phyloP scores from a whole-genome alignment of 2,113 vertebrate genomes.

The Ia io region DNA sequence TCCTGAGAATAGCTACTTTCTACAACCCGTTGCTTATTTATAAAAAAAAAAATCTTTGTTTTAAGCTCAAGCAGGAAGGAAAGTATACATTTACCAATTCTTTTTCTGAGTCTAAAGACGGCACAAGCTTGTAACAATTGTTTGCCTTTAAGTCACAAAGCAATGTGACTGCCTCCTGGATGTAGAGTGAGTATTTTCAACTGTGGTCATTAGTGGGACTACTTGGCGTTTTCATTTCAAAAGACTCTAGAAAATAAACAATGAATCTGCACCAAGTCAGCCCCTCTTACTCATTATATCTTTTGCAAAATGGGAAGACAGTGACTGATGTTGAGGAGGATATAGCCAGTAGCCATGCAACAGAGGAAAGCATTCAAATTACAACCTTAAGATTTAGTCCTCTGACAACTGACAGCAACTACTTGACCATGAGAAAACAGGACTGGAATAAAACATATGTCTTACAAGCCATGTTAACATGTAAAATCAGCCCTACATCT shows the following conservation, averaged over 20 bases:
- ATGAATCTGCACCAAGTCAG: not conserved
- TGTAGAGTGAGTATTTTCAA: not conserved
- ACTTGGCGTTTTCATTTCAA: not conserved
- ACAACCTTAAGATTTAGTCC: not conserved
- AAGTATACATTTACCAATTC: not conserved
- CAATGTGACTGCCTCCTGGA: not conserved
- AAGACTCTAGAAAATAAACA: not conserved
- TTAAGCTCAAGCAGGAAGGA: constrained; percentile 18
- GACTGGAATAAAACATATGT: not conserved
- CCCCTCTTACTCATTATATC: not conserved
- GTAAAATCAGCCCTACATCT: not conserved
- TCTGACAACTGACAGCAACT: not conserved
- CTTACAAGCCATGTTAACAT: not conserved
- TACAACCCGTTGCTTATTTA: not conserved
- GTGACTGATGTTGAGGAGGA: not conserved
- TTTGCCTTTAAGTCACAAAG: not conserved
- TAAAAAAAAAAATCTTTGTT: not conserved
- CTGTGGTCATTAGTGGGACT: not conserved
- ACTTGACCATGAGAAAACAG: not conserved
- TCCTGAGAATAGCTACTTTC: not conserved
- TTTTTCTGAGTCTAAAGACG: not conserved
- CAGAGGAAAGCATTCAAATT: not conserved
- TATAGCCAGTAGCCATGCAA: not conserved
- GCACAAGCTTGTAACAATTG: not conserved
- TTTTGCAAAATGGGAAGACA: not conserved